Evolutionary conservation across 2,888 invertebrate genomes (phyloP).

Genomic region (Silvanus unidentatus): DNA sequence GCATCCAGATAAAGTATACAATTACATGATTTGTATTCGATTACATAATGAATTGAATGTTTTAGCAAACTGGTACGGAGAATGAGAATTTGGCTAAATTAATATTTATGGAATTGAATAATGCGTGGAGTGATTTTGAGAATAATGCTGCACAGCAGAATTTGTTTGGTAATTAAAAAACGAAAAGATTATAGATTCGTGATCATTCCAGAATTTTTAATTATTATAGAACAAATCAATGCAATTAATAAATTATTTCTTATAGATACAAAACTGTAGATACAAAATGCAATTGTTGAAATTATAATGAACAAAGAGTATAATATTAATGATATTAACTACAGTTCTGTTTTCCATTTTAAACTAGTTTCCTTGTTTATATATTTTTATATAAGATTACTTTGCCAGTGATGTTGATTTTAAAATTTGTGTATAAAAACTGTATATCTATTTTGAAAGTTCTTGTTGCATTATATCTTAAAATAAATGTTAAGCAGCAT

Average conservation of each 20-base stretch:
- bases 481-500: too few species aligned
- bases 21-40: background rate
- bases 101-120: conserved; percentile 98
- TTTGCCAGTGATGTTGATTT: too few species aligned
- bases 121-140: conserved; percentile 97
- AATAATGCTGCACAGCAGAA: conserved; percentile 71
- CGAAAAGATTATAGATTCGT: conserved; percentile 9
- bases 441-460: too few species aligned
- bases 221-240: conserved; percentile 17
- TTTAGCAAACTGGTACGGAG: conserved; percentile 84
- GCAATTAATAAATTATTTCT: conserved; percentile 7
- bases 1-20: conserved; percentile 92
- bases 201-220: conserved; percentile 26
- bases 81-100: conserved; percentile 92
- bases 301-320: too few species aligned
- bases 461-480: too few species aligned
- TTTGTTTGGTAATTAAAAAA: conserved; percentile 50
- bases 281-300: background rate
- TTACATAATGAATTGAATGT: conserved; percentile 13
- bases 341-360: too few species aligned
- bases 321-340: too few species aligned
- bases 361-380: background rate
- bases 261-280: conserved; percentile 7
- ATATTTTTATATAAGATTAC: background rate
- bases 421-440: too few species aligned